Evolutionary conservation across 2,888 invertebrate species (phyloP), one percentile per base, ranked within the genome.

Genomic region (Melitaea athalia): DNA sequence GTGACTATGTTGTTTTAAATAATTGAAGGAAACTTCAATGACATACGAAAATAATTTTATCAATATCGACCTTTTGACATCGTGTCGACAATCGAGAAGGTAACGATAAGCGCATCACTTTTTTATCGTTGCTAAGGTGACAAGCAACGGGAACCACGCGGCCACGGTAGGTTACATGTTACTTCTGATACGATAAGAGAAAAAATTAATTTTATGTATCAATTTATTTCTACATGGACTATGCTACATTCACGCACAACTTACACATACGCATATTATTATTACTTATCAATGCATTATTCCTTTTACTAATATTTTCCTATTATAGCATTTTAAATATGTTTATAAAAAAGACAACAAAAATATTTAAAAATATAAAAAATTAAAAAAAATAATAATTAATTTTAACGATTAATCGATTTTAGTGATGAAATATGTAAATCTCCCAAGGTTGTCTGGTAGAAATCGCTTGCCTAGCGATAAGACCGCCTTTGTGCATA

Each of bases 1-100:
- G 7, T 31, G 24, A 33, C 14, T 33, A 31, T 33, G 5, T 55
- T 55, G 8, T 55, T 33, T 31, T 31, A 14, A 55, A 12, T 45
- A 67, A 15, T 68, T 55, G 24, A 67, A 67, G 66, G 70, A 65
- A 65, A 71, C 67, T 69, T 69, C 53, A 74, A 73, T 72, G 72
- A 73, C 71, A 76, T 59, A 42, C 63, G 55, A 67, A 53, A 72
- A 68, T 60, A 72, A 67, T 60, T 17, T 75, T 72, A 77, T 77
- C 75, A 45, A 47, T n/a, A 38, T 59, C 68, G 75, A 74, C 74
- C 74, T 47, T 47, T 70, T 50, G 33, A 61, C 66, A 38, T 68
- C 57, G 14, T 14, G 49, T 70, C 59, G 52, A 63, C 47, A n/a
- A 17, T 53, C 50, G 64, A 31, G 12, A 31, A 55, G 24, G 12